A percentile compares a stretch with the other conserved stretches of the same genome.
These are phyloP conservation scores for Atopsyche davidsoni DNA, from an alignment of 1,140 invertebrate genomes.

Conservation along the genomic window DNA sequence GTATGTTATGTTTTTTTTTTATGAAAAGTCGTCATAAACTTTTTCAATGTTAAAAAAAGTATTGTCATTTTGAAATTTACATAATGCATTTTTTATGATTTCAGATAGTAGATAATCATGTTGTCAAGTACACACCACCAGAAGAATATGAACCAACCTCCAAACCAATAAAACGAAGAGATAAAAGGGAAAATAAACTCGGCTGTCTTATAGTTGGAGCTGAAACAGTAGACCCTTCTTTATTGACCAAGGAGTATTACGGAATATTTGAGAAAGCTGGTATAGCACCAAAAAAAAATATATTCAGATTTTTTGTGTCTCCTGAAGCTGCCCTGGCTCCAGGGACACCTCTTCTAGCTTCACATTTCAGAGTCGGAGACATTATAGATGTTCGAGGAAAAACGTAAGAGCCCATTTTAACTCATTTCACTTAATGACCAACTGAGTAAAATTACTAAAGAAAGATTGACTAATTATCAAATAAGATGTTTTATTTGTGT, in stretches of 20 bases:
- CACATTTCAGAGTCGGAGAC: conserved; percentile 89
- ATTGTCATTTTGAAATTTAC: background rate
- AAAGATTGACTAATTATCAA: too few species aligned
- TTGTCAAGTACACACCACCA: conserved; percentile 85
- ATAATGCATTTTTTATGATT: conserved; percentile 31
- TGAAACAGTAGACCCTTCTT: conserved; percentile 78
- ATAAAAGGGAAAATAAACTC: conserved; percentile 42
- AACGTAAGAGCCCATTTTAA: conserved; percentile 65
- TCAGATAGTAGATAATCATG: conserved; percentile 92
- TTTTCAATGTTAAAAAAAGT: too few species aligned
- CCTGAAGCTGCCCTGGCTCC: conserved; percentile 81
- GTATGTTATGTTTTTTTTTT: too few species aligned
- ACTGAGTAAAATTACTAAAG: too few species aligned
- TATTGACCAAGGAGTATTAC: conserved; percentile 85
- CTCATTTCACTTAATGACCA: too few species aligned
- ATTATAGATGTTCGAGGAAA: conserved; percentile 83
- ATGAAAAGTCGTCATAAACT: too few species aligned
- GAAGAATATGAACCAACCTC: conserved; percentile 63
- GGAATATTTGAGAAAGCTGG: conserved; percentile 80
- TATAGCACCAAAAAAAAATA: conserved; percentile 79
- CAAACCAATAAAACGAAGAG: conserved; percentile 34
- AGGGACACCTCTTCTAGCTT: conserved; percentile 82
- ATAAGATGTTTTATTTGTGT: too few species aligned
- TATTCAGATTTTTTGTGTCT: conserved; percentile 81
- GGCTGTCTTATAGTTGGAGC: conserved; percentile 84